Evolutionary conservation across 1,140 invertebrate genomes (phyloP), one percentile per base, ranked within the genome.

Genomic region (Monochamus saltuarius): DNA sequence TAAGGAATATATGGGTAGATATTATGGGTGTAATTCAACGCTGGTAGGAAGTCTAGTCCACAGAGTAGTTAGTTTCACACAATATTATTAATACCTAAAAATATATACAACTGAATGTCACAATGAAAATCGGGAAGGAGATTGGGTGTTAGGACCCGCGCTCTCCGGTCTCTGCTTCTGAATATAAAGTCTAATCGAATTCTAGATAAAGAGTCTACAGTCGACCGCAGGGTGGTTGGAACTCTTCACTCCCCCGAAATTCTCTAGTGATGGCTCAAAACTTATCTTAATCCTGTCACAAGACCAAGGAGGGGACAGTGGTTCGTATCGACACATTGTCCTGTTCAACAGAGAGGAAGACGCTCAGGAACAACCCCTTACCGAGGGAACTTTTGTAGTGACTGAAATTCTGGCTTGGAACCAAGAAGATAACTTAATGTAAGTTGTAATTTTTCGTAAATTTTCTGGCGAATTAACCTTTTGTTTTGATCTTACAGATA

Each of bases 361-460:
- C 60, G 63, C 75, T 46, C 39, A 62, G 56, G 61, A 56, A 39
- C 76, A 77, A 53, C 84, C 87, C 42, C 76, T 94, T 45, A 94
- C 90, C 46, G 81, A 80, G 22, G 91, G 90, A 22, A 81, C 82
- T 57, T 90, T 85, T 73, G 87, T 89, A 56, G 92, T 96, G 13
- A 86, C 84, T 7, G 84, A 88, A 66, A 89, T 97, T 59, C 76
- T 93, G 2, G 81, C 84, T 17, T 95, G 90, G 88, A 87, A 94
- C 69, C 75, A 87, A 56, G 75, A 84, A 29, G 81, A 82, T 40
- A 77, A 86, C 59, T 73, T 81, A 49, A 82, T 93, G 82, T 90
- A 78, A 85, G 84, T 62, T 47, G 4, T 9, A 16, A 42, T 22
- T 50, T 50, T 37, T 47, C 38, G 16, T 37, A 7, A 46, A 13